These are phyloP conservation scores for Zaprionus ornatus DNA, from an alignment of 1,140 invertebrate species.

Conservation along the genomic window DNA sequence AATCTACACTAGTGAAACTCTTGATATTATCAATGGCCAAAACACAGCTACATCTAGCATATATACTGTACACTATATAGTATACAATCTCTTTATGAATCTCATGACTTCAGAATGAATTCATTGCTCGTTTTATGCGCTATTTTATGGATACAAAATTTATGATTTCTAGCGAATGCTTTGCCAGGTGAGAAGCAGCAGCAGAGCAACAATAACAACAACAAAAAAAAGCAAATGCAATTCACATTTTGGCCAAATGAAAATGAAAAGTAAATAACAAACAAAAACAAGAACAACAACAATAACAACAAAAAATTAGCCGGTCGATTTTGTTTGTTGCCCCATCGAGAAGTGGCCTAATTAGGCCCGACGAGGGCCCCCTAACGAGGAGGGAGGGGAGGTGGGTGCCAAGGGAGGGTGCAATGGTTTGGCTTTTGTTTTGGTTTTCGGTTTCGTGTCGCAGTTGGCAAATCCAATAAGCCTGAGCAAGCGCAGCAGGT, in stretches of 20 bases:
- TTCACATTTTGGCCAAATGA: slow-evolving; percentile 47
- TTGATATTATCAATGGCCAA: not conserved
- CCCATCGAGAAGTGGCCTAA: slow-evolving; percentile 68
- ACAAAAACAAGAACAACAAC: slow-evolving; percentile 25
- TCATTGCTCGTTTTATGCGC: slow-evolving; percentile 20
- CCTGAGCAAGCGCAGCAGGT: not conserved
- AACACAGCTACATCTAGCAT: not conserved
- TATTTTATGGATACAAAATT: slow-evolving; percentile 27
- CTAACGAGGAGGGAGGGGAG: not conserved
- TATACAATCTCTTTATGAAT: not conserved
- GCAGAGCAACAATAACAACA: not conserved
- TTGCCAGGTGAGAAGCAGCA: slow-evolving; percentile 19
- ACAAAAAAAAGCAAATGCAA: slow-evolving; percentile 42
- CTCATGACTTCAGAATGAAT: slow-evolving; percentile 8
- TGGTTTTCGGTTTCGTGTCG: slow-evolving; percentile 69
- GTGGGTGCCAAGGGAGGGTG: not conserved
- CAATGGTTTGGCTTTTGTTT: slow-evolving; percentile 44
- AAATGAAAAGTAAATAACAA: slow-evolving; percentile 64
- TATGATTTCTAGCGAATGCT: slow-evolving; percentile 10
- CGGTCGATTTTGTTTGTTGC: slow-evolving; percentile 62
- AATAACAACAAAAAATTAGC: slow-evolving; percentile 46
- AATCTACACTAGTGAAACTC: not conserved
- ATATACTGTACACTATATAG: not conserved
- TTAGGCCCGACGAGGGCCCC: slow-evolving; percentile 44
- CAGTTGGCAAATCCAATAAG: slow-evolving; percentile 30